Evolutionary conservation across 1,140 invertebrate species (phyloP), one percentile per base, ranked within the genome.

Genomic region (Vollenhovia emeryi): DNA sequence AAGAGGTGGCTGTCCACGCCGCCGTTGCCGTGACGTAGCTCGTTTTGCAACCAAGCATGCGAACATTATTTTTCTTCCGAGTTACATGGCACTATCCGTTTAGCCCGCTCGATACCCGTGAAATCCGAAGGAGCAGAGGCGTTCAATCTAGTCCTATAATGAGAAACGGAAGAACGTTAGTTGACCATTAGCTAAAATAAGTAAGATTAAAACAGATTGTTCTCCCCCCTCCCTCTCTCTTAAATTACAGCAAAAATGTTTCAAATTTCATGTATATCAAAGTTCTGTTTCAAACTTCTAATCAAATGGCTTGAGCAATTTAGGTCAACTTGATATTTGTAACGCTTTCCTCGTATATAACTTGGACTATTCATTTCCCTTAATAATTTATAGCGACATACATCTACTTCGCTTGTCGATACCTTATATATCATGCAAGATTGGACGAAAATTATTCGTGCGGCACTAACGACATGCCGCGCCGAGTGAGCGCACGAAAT

Each of bases 21-120:
- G 13, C 33, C 4, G 15, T 7, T 21, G 21, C 45, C 64, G 52
- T 73, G 66, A 82, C 66, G 66, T 73, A 33, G 78, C 78, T 59
- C 27, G 7, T 82, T 82, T 82, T 45, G 27, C 66, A 59, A 82
- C 24, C 43, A 73, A 82, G 27, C 73, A 59, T 82, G 52, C 66
- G 66, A 57, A 40, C 27, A 71, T 73, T 82, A 55, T 82, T 57
- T 55, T 57, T 82, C 78, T 71, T 52, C 30, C 18, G 36, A 24
- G 11, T 57, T 60, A 40, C 50, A 11, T 73, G 11, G 50, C 66
- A 30, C 50, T 36, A 33, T 59, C 50, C 40, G 36, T 43, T 43
- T 30, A 43, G 57, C 3, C n/a, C 64, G 33, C 15, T 27, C 7
- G 8, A 21, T 69, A 45, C 13, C 5, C 6, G 6, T 21, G 21